Evolutionary conservation across 2,888 invertebrate species (phyloP).

Genomic region (Eristalis intricaria): DNA sequence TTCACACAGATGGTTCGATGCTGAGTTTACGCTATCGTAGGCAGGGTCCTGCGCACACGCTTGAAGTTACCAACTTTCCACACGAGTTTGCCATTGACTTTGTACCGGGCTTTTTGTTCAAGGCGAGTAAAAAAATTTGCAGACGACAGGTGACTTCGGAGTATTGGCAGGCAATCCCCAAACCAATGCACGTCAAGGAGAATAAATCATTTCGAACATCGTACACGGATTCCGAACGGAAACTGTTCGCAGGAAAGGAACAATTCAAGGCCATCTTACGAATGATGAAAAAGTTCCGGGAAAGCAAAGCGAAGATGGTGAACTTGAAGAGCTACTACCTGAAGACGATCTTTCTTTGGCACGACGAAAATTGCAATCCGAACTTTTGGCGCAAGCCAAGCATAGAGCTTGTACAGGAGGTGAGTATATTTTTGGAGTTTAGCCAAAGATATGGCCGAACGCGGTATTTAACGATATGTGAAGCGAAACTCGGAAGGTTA

Average conservation of each 20-base stretch:
- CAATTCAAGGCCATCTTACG: neutral
- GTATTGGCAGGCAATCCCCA: conserved; percentile 38
- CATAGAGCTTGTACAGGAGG: neutral
- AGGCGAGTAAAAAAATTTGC: neutral
- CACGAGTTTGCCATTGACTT: conserved; percentile 35
- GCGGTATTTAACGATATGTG: too few species aligned
- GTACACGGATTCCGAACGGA: neutral
- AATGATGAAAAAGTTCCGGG: conserved; percentile 16
- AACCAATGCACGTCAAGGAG: conserved; percentile 2
- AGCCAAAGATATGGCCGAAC: too few species aligned
- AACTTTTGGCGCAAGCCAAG: neutral
- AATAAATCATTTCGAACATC: neutral
- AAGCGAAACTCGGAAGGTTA: too few species aligned
- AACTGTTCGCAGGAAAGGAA: neutral
- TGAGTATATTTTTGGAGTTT: neutral
- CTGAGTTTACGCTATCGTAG: neutral
- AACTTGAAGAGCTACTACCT: conserved; percentile 9
- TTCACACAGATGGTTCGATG: neutral
- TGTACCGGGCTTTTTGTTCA: conserved; percentile 39
- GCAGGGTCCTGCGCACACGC: conserved; percentile 40
- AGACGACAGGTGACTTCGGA: neutral
- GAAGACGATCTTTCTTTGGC: conserved; percentile 3
- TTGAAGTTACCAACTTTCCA: neutral
- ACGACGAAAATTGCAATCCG: neutral
- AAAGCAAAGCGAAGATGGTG: neutral